Conservation (phyloP, 2,888 invertebrate genomes). For the Escarpia spicata region DNA sequence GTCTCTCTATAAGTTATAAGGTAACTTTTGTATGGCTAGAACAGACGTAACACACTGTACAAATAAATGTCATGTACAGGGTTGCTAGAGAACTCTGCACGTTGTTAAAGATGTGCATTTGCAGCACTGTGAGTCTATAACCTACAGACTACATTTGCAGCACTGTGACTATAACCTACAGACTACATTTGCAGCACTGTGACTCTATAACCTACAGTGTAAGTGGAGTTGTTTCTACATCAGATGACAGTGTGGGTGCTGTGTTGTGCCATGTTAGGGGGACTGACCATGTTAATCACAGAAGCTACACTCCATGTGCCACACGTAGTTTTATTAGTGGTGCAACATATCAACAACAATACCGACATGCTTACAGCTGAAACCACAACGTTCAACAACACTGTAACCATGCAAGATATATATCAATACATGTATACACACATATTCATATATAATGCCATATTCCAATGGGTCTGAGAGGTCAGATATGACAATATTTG, state of each 20-base stretch:
- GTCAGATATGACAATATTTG: background rate
- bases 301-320: background rate
- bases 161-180: background rate
- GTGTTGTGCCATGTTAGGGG: background rate
- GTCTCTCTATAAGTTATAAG: background rate
- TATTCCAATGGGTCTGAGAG: background rate
- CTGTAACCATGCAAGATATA: background rate
- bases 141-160: background rate
- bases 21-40: background rate
- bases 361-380: slow-evolving; percentile 7
- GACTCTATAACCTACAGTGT: background rate
- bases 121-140: background rate
- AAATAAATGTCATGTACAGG: background rate
- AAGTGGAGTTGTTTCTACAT: background rate
- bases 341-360: background rate
- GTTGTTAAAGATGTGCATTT: background rate
- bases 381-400: slow-evolving; percentile 6
- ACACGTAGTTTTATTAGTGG: background rate
- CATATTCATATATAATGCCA: background rate
- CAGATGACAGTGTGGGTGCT: background rate
- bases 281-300: slow-evolving; percentile 11
- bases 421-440: background rate
- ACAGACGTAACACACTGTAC: background rate
- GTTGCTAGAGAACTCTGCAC: background rate
- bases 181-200: background rate